These are phyloP conservation scores for Mythimna pallens DNA, from an alignment of 2,888 invertebrate genomes.

Conservation along the genomic window DNA sequence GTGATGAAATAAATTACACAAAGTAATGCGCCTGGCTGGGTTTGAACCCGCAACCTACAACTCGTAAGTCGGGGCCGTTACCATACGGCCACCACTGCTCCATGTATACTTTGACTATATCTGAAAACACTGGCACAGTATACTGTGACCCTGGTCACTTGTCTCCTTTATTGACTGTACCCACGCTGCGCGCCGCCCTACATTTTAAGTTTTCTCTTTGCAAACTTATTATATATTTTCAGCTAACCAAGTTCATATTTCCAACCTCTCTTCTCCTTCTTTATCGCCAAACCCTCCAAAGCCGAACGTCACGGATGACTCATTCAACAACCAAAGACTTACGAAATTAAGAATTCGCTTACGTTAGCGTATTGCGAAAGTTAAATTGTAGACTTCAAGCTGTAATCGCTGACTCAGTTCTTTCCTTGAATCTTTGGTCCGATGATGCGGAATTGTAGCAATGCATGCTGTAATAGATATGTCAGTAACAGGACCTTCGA, in stretches of 20 bases:
- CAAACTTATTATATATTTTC: neutral
- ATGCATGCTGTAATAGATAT: conserved; percentile 9
- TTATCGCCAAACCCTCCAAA: neutral
- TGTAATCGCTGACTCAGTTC: conserved; percentile 29
- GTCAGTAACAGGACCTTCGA: conserved; percentile 21
- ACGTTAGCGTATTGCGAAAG: conserved; percentile 43
- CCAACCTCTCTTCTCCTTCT: neutral
- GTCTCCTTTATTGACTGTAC: no score
- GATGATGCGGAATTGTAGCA: conserved; percentile 25
- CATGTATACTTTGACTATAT: no score
- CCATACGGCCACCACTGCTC: no score
- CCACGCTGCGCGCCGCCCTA: no score
- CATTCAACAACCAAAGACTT: conserved; percentile 18
- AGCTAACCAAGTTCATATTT: neutral
- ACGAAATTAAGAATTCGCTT: conserved; percentile 40
- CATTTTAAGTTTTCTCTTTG: no score
- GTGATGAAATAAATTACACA: no score
- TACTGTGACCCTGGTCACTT: no score
- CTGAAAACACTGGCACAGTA: no score
- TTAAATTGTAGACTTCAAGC: neutral
- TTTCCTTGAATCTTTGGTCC: conserved; percentile 25
- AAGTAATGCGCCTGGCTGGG: no score
- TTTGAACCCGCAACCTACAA: no score
- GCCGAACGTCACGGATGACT: conserved; percentile 28
- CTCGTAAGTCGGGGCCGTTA: no score